These are phyloP conservation scores for Brachypodius melanocephalos DNA, from an alignment of 2,113 vertebrate species.

Conservation along the genomic window DNA sequence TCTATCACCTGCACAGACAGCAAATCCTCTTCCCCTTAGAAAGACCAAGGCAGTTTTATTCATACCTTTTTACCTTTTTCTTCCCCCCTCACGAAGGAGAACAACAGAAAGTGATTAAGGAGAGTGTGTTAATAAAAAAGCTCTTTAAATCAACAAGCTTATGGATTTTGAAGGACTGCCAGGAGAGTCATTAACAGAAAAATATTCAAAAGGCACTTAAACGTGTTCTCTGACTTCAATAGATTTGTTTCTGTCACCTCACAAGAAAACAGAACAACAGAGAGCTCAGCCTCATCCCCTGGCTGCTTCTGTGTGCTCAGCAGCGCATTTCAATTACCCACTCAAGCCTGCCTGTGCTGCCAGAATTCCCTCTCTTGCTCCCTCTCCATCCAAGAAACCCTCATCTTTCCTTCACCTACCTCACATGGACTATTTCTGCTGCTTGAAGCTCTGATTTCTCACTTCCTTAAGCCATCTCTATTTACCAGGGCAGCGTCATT, in stretches of 20 bases:
- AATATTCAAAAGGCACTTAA: conserved; percentile 57
- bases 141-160: conserved; percentile 55
- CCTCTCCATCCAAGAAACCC: not conserved
- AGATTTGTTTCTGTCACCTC: conserved; percentile 40
- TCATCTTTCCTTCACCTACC: not conserved
- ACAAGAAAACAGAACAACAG: not conserved
- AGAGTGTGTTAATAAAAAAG: conserved; percentile 33
- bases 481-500: not conserved
- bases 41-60: not conserved
- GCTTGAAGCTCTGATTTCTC: not conserved
- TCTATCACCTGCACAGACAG: not conserved
- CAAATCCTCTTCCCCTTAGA: not conserved
- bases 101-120: conserved; percentile 43
- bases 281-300: not conserved
- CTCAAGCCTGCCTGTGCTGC: not conserved
- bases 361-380: not conserved
- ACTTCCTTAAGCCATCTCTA: not conserved
- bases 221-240: conserved; percentile 6
- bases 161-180: conserved; percentile 55
- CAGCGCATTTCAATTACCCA: not conserved
- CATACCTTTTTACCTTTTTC: not conserved
- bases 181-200: conserved; percentile 53
- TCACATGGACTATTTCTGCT: not conserved
- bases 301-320: not conserved
- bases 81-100: not conserved